phyloP scores from a whole-genome alignment of 1,140 invertebrate genomes.

The Apocrypta bakeri region DNA sequence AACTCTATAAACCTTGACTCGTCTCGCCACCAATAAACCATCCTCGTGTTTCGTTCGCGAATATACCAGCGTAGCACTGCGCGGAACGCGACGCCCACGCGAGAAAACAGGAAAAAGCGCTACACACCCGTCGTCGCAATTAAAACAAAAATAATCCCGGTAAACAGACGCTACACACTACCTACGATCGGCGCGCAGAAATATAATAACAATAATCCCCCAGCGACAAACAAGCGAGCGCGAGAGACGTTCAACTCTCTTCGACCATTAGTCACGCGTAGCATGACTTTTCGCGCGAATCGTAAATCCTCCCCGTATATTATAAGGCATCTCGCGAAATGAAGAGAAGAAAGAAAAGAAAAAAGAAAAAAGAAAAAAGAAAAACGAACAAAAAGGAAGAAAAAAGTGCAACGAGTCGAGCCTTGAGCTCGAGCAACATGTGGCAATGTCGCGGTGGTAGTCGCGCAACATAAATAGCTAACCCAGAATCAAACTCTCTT shows the following conservation, averaged over 20 bases:
- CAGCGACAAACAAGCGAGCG: conserved; percentile 8
- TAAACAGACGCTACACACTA: background rate
- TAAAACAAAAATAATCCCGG: background rate
- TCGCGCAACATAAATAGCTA: conserved; percentile 69
- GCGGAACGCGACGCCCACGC: background rate
- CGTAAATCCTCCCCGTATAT: too few species aligned
- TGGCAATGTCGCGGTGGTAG: conserved; percentile 59
- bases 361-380: too few species aligned
- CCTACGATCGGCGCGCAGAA: background rate
- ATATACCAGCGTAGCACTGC: too few species aligned
- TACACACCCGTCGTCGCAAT: background rate
- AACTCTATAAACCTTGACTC: background rate
- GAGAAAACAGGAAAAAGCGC: background rate
- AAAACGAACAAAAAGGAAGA: too few species aligned
- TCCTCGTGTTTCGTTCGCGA: background rate
- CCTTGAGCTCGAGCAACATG: conserved; percentile 45
- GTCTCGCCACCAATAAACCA: background rate
- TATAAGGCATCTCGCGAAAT: background rate
- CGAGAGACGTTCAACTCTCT: background rate
- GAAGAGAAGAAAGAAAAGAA: too few species aligned
- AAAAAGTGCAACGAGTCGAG: too few species aligned
- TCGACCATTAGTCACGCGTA: background rate
- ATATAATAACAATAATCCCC: background rate
- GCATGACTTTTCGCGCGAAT: background rate
- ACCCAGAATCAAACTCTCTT: conserved; percentile 63